Evolutionary conservation across 2,888 invertebrate genomes (phyloP).

Genomic region (Geotrupes spiniger): DNA sequence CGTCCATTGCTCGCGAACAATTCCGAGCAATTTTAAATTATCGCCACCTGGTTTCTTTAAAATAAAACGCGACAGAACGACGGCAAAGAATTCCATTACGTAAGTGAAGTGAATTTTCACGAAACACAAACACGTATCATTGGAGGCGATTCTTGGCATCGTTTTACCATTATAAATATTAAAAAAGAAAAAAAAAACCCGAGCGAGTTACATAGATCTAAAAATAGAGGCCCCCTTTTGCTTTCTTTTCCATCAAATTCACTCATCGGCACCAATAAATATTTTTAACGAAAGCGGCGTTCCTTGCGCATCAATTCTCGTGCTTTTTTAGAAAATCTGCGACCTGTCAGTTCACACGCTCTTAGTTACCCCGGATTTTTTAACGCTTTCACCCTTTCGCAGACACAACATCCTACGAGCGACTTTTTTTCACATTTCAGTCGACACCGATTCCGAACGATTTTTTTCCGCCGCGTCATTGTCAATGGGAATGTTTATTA

Average conservation of each 20-base stretch:
- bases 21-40: no score
- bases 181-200: no score
- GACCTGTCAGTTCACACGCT: constrained; percentile 38
- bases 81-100: no score
- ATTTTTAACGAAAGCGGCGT: constrained; percentile 18
- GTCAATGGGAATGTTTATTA: constrained; percentile 24
- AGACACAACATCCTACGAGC: constrained; percentile 43
- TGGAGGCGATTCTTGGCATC: no score
- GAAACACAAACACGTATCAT: no score
- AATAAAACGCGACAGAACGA: no score
- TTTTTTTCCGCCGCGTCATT: not conserved
- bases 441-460: constrained; percentile 13
- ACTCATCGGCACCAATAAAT: constrained; percentile 18
- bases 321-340: constrained; percentile 24
- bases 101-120: no score
- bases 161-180: no score
- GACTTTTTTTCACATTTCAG: constrained; percentile 22
- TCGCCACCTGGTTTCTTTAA: no score
- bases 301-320: constrained; percentile 1
- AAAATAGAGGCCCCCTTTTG: constrained; percentile 12
- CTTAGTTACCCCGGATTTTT: constrained; percentile 34
- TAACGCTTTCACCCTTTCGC: constrained; percentile 39
- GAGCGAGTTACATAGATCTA: constrained; percentile 11
- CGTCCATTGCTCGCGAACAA: no score
- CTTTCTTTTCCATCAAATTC: constrained; percentile 17